Evolutionary conservation across 2,888 invertebrate genomes (phyloP).

Genomic region (Plebejus melissa): DNA sequence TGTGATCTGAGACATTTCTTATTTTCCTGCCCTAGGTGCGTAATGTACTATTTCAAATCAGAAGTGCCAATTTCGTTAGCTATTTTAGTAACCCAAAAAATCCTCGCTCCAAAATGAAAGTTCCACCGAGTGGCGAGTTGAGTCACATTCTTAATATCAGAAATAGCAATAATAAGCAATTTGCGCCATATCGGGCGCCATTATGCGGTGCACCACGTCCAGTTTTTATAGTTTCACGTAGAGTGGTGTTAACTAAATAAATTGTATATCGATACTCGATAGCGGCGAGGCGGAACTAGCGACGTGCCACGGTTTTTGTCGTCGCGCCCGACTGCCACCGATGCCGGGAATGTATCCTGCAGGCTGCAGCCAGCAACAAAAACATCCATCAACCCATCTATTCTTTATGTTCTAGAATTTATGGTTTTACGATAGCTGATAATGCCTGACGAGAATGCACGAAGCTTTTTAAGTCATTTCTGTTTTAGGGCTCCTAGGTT

Average conservation of each 20-base stretch:
- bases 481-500: no score
- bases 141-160: slow-evolving; percentile 9
- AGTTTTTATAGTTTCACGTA: slow-evolving; percentile 18
- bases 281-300: slow-evolving; percentile 24
- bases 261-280: slow-evolving; percentile 23
- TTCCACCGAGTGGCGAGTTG: not conserved
- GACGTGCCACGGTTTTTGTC: slow-evolving; percentile 25
- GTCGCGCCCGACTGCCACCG: slow-evolving; percentile 12
- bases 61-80: no score
- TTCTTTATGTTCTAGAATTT: slow-evolving; percentile 18
- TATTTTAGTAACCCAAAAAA: not conserved
- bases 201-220: not conserved
- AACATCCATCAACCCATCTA: slow-evolving; percentile 12
- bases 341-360: slow-evolving; percentile 24
- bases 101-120: not conserved
- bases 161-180: slow-evolving; percentile 5
- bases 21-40: no score
- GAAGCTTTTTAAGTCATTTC: no score
- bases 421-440: not conserved
- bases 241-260: slow-evolving; percentile 22
- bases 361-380: slow-evolving; percentile 17
- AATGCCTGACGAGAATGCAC: not conserved
- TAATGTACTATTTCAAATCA: no score
- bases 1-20: no score
- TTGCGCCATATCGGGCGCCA: not conserved